Base-by-base conservation (phyloP, 2,888 invertebrate species). In the Phoronis australis region DNA sequence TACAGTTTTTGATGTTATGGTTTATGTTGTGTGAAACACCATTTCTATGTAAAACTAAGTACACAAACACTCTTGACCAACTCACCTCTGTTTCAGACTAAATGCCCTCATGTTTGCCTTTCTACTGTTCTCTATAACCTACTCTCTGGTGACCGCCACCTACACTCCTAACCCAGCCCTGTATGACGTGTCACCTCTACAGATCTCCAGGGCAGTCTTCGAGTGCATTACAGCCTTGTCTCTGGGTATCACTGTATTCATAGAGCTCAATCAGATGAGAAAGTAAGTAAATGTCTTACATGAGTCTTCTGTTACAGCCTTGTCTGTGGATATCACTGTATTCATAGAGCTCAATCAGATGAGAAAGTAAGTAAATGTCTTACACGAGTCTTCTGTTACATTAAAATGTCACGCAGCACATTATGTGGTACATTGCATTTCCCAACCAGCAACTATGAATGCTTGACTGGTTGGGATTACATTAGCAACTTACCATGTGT, bases 181-280 rank as follows among this genome's bases (percentile, higher is more conserved):
- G 4, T 68, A 69, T 45, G 45, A 58, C n/a, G n/a, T n/a, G n/a
- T 40, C 52, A 4, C 51, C 64, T 0, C 37, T 66, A 15, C 65
- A 69, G 3, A 47, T 62, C 15, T 50, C 62, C 3, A 53, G 69
- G 5, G 69, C 61, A 1, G 65, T 66, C 23, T 57, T 60, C 43
- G 68, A 69, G 45, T 50, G 56, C 1, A 54, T 62, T 47, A 55
- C 59, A 1, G 42, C 57, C 6, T 5, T 51, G 1, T 57, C 63
- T 52, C 62, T 56, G 1, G 15, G 54, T 2, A 12, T 59, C 5
- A 63, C 65, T 2, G 47, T 66, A 6, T 24, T 62, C 15, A 50
- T 62, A 24, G 69, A 69, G 50, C 43, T 65, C 20, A 67, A 66
- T 46, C 66, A 68, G 48, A 44, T 68, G 15, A 54, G 62, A 45